A percentile compares a stretch with the other conserved stretches of the same genome.
Evolutionary conservation across 1,140 invertebrate species (phyloP).

Genomic region (Zaprionus inermis): DNA sequence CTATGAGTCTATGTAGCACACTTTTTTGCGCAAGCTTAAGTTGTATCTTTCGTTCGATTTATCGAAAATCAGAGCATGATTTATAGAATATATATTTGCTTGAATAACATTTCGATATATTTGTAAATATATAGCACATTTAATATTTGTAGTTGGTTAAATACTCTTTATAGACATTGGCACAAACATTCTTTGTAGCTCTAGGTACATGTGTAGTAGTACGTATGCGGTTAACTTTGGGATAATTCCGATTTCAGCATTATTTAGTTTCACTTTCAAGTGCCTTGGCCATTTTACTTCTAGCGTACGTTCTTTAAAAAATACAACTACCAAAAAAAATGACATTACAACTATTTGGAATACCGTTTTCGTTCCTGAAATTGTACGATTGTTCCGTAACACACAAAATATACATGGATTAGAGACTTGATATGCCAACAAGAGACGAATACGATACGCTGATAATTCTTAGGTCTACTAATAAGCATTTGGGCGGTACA

Average conservation of each 20-base stretch:
- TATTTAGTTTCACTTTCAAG: not conserved
- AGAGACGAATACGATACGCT: not conserved
- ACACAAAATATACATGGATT: conserved; percentile 14
- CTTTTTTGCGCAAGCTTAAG: not conserved
- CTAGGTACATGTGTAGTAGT: conserved; percentile 43
- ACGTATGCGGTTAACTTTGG: conserved; percentile 22
- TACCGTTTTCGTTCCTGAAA: conserved; percentile 2
- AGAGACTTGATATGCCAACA: conserved; percentile 24
- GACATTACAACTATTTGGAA: conserved; percentile 13
- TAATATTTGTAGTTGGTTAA: not conserved
- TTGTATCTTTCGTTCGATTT: not conserved
- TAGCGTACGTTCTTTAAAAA: conserved; percentile 5
- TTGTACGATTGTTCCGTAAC: not conserved
- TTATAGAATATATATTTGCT: conserved; percentile 16
- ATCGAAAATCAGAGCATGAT: not conserved
- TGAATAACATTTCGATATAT: conserved; percentile 20
- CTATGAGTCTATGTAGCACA: conserved; percentile 4
- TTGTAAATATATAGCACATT: conserved; percentile 13
- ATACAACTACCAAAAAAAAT: conserved; percentile 22
- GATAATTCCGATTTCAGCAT: not conserved
- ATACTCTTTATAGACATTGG: conserved; percentile 9
- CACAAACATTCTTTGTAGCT: conserved; percentile 27
- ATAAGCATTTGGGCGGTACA: not conserved
- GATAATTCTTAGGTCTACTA: not conserved
- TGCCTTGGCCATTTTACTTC: conserved; percentile 7